Base-by-base conservation (phyloP, 1,140 invertebrate species). In the Pseudomyrmex gracilis region DNA sequence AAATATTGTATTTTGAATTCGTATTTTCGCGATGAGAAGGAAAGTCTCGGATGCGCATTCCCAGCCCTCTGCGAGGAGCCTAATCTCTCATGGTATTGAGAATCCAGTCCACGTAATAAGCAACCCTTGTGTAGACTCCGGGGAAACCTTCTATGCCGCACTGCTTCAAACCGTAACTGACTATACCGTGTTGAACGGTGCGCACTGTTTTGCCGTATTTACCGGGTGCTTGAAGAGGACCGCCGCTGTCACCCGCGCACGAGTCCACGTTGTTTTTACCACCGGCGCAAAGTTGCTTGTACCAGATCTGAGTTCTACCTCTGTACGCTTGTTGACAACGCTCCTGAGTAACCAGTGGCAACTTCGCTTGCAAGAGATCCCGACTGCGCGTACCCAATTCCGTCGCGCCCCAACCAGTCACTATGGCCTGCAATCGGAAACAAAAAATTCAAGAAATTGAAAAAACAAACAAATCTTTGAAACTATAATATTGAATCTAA, bases 21-120 rank as follows among this genome's bases (percentile, higher is more conserved):
- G 34, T 34, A 7, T 34, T 0, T 34, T 34, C 34, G 5, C 34
- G 34, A 34, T 34, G 0, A 34, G 24, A 0, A 24, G 5, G 8
- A 13, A 61, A 22, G 7, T 34, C 34, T 34, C 34, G 34, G 34
- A 34, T 4, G 34, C 4, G 0, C 4, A 34, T 5, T 34, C 34
- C 5, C 34, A 34, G 34, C 34, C n/a, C n/a, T 24, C 58, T 1
- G 20, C 20, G 20, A 24, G n/a, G n/a, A n/a, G n/a, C 12, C 10
- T 85, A 93, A 15, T 90, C 85, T 58, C 15, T 88, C 17, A 97
- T 92, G 5, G 93, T 96, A 20, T 95, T 87, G 73, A 95, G 89
- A 74, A 97, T 96, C 96, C 96, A 97, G 53, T 96, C 94, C 90
- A 97, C 93, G 76, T 96, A 97, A 73, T 95, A 93, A 0, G 93